Base-by-base conservation (phyloP, 1,140 invertebrate genomes). In the Elymnias hypermnestra region DNA sequence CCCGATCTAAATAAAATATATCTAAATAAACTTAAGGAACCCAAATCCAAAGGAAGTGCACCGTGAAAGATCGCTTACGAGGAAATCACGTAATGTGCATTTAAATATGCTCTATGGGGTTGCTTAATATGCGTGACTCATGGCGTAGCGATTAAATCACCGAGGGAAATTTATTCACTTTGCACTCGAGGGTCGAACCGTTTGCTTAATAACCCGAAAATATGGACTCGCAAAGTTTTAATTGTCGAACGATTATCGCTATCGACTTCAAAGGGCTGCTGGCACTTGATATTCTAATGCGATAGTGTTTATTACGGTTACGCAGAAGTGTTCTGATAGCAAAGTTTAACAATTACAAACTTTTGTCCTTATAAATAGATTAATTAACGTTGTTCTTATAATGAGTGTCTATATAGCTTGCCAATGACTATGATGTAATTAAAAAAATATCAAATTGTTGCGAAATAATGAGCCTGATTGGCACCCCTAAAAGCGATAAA, bases 141-240 rank as follows among this genome's bases (percentile, higher is more conserved):
- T 53, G 54, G 53, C 49, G 45, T 53, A 57, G 31, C 52, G 54
- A 66, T 66, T 55, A 64, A 72, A 79, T 75, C 71, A 55, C 48
- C 33, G 55, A 52, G 47, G 63, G 62, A 42, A 22, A 48, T 23
- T 26, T 39, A 39, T 36, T 36, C 33, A 36, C 33, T 25, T 31
- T 26, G 35, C 23, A 53, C 45, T 38, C 35, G 44, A 33, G 49
- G 61, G 58, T 56, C 49, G 42, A 58, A 38, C 44, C 53, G 57
- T 47, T 60, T 66, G 61, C 50, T 71, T 77, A 74, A 76, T 75
- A 71, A 73, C 63, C 63, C 69, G 69, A 73, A 65, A 77, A 79
- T 75, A 78, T 65, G 62, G 62, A 57, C 57, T 65, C 52, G 57
- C 33, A 72, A 77, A 78, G 56, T 78, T 72, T 70, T 82, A 75